Evolutionary conservation across 2,113 vertebrate species (phyloP), one percentile per base, ranked within the genome.

Genomic region (Rhinoptilus africanus): DNA sequence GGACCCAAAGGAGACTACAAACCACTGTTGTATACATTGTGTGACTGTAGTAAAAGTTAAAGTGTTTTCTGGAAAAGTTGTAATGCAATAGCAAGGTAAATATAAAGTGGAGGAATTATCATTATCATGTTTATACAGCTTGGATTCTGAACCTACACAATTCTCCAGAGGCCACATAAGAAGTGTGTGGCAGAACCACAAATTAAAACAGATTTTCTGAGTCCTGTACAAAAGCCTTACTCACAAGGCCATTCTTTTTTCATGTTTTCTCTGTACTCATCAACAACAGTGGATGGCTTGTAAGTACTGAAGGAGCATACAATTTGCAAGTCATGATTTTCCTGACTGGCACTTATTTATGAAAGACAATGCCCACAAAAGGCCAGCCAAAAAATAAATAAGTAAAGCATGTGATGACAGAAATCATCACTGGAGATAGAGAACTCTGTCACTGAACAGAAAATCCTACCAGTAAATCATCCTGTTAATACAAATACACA

Each of bases 321-420:
- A 59, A 37, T 74, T 88, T 88, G 43, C 78, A 74, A 90, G 41
- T 93, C 90, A 88, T 4, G 1, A 54, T 93, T 76, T 94, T 94
- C n/a, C 78, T 73, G 69, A 43, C 27, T 69, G 85, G 37, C 2
- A 9, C 26, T 85, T 92, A 62, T 51, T 95, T 92, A 67, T 1
- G 0, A 84, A 94, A 96, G 82, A 85, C 19, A 69, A 76, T 86
- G 26, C 5, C 13, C 59, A 43, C 54, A 51, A 90, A 92, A 93
- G 78, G 63, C 93, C 90, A 95, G 92, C 66, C 79, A 92, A 90
- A 92, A 92, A 83, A 76, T 50, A 87, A 86, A 59, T 63, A 73
- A 85, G 57, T 79, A 87, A 95, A 95, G 63, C 62, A 50, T 77
- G 76, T 93, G 81, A 92, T 92, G 82, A 96, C 88, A 83, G 88